Base-by-base conservation (phyloP, 2,888 invertebrate genomes). In the Fissipunctia ypsillon region DNA sequence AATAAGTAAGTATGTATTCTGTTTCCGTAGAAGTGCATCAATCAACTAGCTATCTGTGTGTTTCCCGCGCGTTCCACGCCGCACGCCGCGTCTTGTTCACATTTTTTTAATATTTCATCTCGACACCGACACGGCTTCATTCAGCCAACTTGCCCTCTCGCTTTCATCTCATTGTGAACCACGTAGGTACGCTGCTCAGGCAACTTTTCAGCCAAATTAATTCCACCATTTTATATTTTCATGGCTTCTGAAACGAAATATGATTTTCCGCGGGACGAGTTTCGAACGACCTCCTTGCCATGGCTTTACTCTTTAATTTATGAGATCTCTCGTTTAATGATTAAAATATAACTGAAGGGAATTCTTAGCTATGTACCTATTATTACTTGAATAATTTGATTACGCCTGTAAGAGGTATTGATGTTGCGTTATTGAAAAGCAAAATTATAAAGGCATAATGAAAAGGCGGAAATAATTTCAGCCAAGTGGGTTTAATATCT, bases 191-290 rank as follows among this genome's bases (percentile, higher is more conserved):
- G 89, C 88, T 88, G 88, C 88, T 89, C 88, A 88, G 86, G 89
- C 89, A 94, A 95, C 94, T 94, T 95, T 95, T 92, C 95, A 94
- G 94, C 93, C 93, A 93, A 95, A 95, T 95, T 95, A 95, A 95
- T 94, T 94, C 91, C 92, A 90, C 91, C 92, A 91, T 92, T 92
- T 88, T 88, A 91, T 92, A 92, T 91, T 94, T 93, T 87, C 90
- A 91, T 90, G 95, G 95, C 92, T 93, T 95, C 94, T 87, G 91
- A 87, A 90, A 90, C 91, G 93, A 92, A 95, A 94, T 95, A 94
- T 94, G 91, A 95, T 95, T 94, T 94, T 93, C 89, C 92, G 87
- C 89, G 88, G 89, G 81, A 88, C 85, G 92, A 92, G 89, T 91
- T 92, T 89, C 90, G 87, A 92, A 92, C 89, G 90, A 91, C 88